Evolutionary conservation across 2,797 vertebrate genomes (phyloP), one percentile per base, ranked within the genome.

Genomic region (Fratercula arctica): DNA sequence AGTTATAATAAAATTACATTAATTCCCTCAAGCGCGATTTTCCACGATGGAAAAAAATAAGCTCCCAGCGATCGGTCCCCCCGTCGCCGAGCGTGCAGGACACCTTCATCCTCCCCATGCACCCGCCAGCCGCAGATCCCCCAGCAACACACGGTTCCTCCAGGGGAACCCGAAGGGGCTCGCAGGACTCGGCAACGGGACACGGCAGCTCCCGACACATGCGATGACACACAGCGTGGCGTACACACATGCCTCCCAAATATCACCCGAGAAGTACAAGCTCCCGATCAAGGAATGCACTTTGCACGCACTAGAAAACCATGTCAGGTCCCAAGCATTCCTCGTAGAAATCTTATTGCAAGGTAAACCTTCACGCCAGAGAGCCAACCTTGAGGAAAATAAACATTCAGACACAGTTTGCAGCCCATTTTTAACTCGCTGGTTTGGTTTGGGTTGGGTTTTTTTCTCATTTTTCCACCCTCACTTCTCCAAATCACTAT

Each of bases 21-120:
- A 4, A 29, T 69, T 80, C 48, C 37, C 63, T 75, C 41, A 33
- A 73, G 61, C 26, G 9, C 0, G 0, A 35, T 35, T 35, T 64
- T 86, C 61, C 2, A 1, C 0, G 16, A 26, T 0, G 3, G 79
- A 8, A 24, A 50, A 9, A n/a, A 37, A 25, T 4, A 16, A 0
- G 28, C 18, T 86, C 48, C 18, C 10, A 4, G 78, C 0, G 0
- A 46, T 60, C 3, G 0, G 18, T 64, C 46, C 13, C 43, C 16
- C 3, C 3, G 12, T 4, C 53, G 57, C 69, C 1, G 11, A 87
- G 54, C 3, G 1, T 23, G 33, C 66, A 60, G 7, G 1, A 1
- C 33, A 14, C 37, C 77, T 43, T 23, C 5, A 0, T 26, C 60
- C 61, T 76, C 81, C 50, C 66, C 80, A 66, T 1, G 24, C 76